Evolutionary conservation across 2,888 invertebrate genomes (phyloP), one percentile per base, ranked within the genome.

Genomic region (Caenorhabditis virilis): DNA sequence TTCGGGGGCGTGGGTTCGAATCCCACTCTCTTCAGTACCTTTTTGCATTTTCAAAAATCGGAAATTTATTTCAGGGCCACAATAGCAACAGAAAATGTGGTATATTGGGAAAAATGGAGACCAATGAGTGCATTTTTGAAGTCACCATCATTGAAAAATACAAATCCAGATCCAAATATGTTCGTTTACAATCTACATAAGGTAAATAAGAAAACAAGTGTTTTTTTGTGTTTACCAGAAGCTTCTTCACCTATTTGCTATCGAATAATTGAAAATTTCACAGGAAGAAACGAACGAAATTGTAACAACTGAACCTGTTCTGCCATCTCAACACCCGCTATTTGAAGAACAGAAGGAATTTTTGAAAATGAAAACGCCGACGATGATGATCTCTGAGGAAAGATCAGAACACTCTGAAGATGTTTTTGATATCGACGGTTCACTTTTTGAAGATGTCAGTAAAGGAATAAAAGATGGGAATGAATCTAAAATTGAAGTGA

Each of bases 1-100:
- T 87, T 89, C 90, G 90, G 84, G 80, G 89, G 90, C 90, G 89
- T 89, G 90, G 90, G 89, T 90, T 90, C 90, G 90, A 90, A 90
- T 90, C 89, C 90, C 89, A 89, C 89, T 78, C 75, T 76, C 74
- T 45, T 72, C 72, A 72, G 66, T 53, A 33, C n/a, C 23, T 33
- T 60, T 60, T 59, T 42, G 51, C 9, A 47, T 48, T 27, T 39
- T 33, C n/a, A 23, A 11, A 45, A 18, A n/a, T 45, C 3, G 27
- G 7, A n/a, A 26, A 45, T 26, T 15, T 4, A 42, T 53, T 68
- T 45, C 53, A 74, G 74, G 25, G 59, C 64, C n/a, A 72, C 72
- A 7, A 57, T 74, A 13, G 72, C 70, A 36, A 61, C 69, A 0
- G 76, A 77, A 51, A 72, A 77, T 41, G 68, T 66, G 11, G 27